Conservation (phyloP, 2,888 invertebrate species). For the Tachina lurida region DNA sequence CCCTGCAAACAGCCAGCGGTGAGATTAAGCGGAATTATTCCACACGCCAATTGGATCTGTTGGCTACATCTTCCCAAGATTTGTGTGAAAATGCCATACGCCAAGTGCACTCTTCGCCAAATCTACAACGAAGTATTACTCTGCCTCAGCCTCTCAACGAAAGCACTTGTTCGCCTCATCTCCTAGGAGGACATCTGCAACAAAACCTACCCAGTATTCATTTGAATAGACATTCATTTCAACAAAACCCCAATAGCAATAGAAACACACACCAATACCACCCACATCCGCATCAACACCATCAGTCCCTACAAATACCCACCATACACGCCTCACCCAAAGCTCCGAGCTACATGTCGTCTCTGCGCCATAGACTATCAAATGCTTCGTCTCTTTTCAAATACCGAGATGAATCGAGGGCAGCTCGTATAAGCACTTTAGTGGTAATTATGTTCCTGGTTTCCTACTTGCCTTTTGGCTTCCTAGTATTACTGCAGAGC, state of each 20-base stretch:
- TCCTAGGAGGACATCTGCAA: constrained; percentile 74
- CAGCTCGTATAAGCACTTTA: constrained; percentile 91
- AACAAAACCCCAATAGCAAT: constrained; percentile 44
- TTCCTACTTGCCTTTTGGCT: constrained; percentile 82
- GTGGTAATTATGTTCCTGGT: constrained; percentile 83
- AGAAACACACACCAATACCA: constrained; percentile 72
- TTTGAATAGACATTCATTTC: constrained; percentile 65
- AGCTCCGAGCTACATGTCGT: constrained; percentile 85
- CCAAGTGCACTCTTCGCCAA: constrained; percentile 82
- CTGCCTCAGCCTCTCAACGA: constrained; percentile 75
- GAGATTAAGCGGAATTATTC: constrained; percentile 82
- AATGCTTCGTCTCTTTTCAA: constrained; percentile 92
- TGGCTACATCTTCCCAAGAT: constrained; percentile 81
- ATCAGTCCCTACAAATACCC: constrained; percentile 79
- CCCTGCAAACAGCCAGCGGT: constrained; percentile 81
- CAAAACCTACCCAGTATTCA: constrained; percentile 69
- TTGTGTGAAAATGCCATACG: constrained; percentile 78
- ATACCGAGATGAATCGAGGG: constrained; percentile 94
- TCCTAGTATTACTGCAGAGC: constrained; percentile 81
- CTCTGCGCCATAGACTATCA: constrained; percentile 90
- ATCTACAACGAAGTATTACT: constrained; percentile 80
- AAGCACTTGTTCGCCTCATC: constrained; percentile 76
- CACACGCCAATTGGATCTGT: constrained; percentile 80
- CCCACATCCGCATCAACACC: constrained; percentile 72
- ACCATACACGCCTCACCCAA: constrained; percentile 82